Conservation (phyloP, 2,888 invertebrate genomes). For the Pyrochroa serraticornis region DNA sequence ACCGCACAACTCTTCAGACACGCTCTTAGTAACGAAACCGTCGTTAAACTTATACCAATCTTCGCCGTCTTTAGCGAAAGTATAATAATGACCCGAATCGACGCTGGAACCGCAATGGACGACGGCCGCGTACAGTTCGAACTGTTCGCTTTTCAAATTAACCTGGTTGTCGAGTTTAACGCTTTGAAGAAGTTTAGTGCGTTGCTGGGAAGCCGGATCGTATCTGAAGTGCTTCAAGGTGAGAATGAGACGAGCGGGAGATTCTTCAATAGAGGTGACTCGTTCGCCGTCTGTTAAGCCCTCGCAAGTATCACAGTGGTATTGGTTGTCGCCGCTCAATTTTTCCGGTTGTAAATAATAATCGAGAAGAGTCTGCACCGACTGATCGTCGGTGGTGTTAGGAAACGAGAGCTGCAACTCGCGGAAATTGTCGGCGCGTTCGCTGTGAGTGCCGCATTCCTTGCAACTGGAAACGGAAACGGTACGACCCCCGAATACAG, state of each 20-base stretch:
- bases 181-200: constrained; percentile 78
- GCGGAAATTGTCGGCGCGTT: constrained; percentile 78
- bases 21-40: constrained; percentile 68
- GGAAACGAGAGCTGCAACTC: constrained; percentile 82
- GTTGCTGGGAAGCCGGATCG: constrained; percentile 71
- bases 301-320: constrained; percentile 79
- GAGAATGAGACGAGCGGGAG: constrained; percentile 79
- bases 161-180: constrained; percentile 62
- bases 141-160: constrained; percentile 65
- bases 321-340: constrained; percentile 81
- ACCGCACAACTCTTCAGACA: constrained; percentile 66
- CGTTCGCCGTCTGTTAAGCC: constrained; percentile 78
- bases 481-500: constrained; percentile 78
- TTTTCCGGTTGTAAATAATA: constrained; percentile 80
- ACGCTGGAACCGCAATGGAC: constrained; percentile 84
- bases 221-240: constrained; percentile 83
- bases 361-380: constrained; percentile 78
- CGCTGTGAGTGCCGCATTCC: constrained; percentile 73
- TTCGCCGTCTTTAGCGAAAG: constrained; percentile 73
- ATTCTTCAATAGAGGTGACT: constrained; percentile 69
- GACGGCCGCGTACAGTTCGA: constrained; percentile 80
- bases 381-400: constrained; percentile 60
- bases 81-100: constrained; percentile 89
- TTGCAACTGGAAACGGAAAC: constrained; percentile 77
- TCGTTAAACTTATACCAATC: constrained; percentile 85